Evolutionary conservation across 2,797 vertebrate species (phyloP), one percentile per base, ranked within the genome.

Genomic region (Discoglossus pictus): DNA sequence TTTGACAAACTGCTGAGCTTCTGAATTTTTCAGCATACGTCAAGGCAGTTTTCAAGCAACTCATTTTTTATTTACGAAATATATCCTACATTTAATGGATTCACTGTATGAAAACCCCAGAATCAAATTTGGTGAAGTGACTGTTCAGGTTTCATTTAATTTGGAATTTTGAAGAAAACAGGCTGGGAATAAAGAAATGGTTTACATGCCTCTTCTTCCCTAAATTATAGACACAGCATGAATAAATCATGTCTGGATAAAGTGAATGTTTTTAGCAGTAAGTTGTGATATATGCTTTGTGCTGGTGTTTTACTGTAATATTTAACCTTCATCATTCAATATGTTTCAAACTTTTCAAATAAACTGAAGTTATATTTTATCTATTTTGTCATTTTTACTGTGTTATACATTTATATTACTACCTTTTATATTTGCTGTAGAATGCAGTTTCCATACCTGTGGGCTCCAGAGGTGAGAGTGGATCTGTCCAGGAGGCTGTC

Each of bases 51-150:
- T 71, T 71, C 44, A 58, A 64, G 42, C 51, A 63, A 62, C 68
- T 71, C 68, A 71, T 64, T 55, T 71, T 44, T 71, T 71, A 71
- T 71, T 71, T 71, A 71, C 44, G 40, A 71, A 71, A 64, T 64
- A 64, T 59, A 64, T 71, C 52, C 68, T 71, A 47, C 52, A 61
- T 64, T 71, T 71, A 64, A 58, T 64, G 68, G 61, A 43, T 51
- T 63, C 68, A 44, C 35, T 64, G 36, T 64, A 64, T 64, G 36
- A 70, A 70, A 64, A 51, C 17, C 18, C 6, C n/a, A 16, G 46
- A 71, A 71, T 71, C 61, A 64, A 43, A 64, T 71, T 71, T 64
- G 61, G 59, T 42, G 51, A 70, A 63, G 42, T 48, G 50, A 62
- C 44, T 71, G 53, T 40, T 71, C 61, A 51, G 52, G 52, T 71